A percentile compares a stretch with the other conserved stretches of the same genome.
Conservation (phyloP, 2,113 vertebrate species). For the Clarias macrocephalus region DNA sequence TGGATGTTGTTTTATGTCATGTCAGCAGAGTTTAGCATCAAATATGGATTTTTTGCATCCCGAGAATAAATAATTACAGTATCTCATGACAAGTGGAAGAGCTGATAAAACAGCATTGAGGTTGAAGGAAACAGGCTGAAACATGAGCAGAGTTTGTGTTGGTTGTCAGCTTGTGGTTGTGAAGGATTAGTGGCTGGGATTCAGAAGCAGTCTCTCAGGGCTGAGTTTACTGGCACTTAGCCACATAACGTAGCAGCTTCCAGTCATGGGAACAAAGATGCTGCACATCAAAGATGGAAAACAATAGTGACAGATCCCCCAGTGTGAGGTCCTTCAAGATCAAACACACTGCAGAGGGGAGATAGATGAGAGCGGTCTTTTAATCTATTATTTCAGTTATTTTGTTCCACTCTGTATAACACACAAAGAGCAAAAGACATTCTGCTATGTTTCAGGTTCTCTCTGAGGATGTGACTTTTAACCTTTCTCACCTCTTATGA, state of each 20-base stretch:
- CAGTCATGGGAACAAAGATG: slow-evolving; percentile 42
- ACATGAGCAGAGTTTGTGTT: neutral
- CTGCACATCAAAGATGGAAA: slow-evolving; percentile 40
- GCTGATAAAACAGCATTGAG: neutral
- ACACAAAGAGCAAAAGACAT: slow-evolving; percentile 27
- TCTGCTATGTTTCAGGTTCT: slow-evolving; percentile 3
- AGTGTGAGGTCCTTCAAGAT: slow-evolving; percentile 36
- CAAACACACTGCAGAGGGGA: slow-evolving; percentile 26
- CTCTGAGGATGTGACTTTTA: slow-evolving; percentile 13
- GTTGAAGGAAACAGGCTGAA: neutral
- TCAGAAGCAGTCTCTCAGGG: slow-evolving; percentile 35
- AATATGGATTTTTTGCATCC: neutral
- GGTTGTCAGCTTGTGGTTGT: slow-evolving; percentile 4
- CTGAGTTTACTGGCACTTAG: slow-evolving; percentile 9
- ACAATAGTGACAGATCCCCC: slow-evolving; percentile 37
- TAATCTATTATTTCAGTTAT: slow-evolving; percentile 29
- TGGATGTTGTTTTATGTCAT: neutral
- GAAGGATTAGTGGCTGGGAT: slow-evolving; percentile 13
- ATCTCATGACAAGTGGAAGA: neutral
- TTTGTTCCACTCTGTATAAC: slow-evolving; percentile 32
- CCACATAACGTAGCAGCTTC: slow-evolving; percentile 39
- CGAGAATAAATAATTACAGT: neutral
- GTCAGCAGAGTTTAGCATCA: neutral
- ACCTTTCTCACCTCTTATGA: slow-evolving; percentile 8
- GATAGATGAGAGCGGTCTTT: slow-evolving; percentile 9